Evolutionary conservation across 2,888 invertebrate genomes (phyloP).

Genomic region (Eledone cirrhosa): DNA sequence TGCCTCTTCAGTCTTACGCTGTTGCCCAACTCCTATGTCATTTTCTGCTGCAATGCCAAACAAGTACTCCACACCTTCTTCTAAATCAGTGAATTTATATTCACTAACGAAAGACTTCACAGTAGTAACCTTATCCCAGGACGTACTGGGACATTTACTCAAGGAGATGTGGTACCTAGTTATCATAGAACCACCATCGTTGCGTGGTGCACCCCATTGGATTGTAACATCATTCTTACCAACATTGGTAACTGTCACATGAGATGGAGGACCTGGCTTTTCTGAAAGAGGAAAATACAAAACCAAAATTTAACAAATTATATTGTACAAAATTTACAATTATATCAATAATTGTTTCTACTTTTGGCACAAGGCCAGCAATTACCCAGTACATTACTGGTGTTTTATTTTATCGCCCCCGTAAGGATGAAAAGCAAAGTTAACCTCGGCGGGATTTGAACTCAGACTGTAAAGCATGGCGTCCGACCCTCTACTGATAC

Average conservation of each 20-base stretch:
- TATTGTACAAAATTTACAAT: neutral
- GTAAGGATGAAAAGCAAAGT: too few relatives aligned
- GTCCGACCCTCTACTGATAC: too few relatives aligned
- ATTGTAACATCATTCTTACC: constrained; percentile 45
- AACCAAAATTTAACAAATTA: neutral
- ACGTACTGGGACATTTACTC: constrained; percentile 38
- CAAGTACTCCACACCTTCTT: constrained; percentile 72
- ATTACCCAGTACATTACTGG: too few relatives aligned
- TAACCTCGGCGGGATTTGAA: too few relatives aligned
- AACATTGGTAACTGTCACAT: constrained; percentile 44
- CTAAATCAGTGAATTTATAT: constrained; percentile 45
- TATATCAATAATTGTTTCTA: too few relatives aligned
- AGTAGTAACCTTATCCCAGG: constrained; percentile 51
- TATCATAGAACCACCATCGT: constrained; percentile 59
- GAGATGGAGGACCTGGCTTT: constrained; percentile 49
- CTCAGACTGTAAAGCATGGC: too few relatives aligned
- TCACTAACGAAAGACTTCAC: constrained; percentile 47
- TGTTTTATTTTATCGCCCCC: too few relatives aligned
- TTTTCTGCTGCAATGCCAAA: constrained; percentile 89
- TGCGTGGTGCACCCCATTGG: constrained; percentile 63
- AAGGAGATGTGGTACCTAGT: constrained; percentile 48
- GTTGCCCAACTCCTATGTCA: constrained; percentile 75
- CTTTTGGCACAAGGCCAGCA: too few relatives aligned
- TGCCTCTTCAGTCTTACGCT: constrained; percentile 43
- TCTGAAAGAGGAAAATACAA: constrained; percentile 37